Evolutionary conservation across 2,113 vertebrate species (phyloP), one percentile per base, ranked within the genome.

Genomic region (Erythrolamprus reginae): DNA sequence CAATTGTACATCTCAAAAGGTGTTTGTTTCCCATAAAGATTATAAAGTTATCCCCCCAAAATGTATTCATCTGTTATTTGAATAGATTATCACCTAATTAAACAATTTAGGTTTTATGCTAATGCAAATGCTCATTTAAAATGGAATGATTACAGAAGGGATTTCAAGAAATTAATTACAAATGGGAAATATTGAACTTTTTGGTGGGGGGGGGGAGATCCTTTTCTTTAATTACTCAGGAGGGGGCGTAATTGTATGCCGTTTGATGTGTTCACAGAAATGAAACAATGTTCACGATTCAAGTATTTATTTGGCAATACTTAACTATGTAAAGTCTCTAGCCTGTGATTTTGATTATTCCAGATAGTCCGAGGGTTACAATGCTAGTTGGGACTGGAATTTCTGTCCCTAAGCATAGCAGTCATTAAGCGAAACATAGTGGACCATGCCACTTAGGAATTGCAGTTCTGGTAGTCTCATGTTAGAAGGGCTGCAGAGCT

Each of bases 61-160:
- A 96, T 6, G 91, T 95, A 94, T 90, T 95, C 92, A 95, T 96
- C 94, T 95, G 87, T 96, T 96, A 96, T 96, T 96, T 95, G 94
- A 95, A 92, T 93, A 96, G 97, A 95, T 91, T 90, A 94, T 95
- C 86, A 92, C 90, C 94, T 95, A 97, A 97, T 96, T 97, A 96
- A 96, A 95, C 87, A 94, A 95, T 95, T 96, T 96, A 96, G 93
- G 96, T 95, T 97, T 94, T 96, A 95, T 97, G 95, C 93, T 95
- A 96, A 97, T 96, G 70, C 53, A 93, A 92, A 95, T 89, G 89
- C 94, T 93, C 77, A 93, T 90, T 85, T 45, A 52, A 95, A 92
- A 94, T 95, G 92, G 86, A 96, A 95, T 93, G 95, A 96, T 97
- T 96, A 95, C 88, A 65, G 95, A 96, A 94, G 88, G 92, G 94